Conservation (phyloP, 2,888 invertebrate genomes). For the Nasonovia ribisnigri region DNA sequence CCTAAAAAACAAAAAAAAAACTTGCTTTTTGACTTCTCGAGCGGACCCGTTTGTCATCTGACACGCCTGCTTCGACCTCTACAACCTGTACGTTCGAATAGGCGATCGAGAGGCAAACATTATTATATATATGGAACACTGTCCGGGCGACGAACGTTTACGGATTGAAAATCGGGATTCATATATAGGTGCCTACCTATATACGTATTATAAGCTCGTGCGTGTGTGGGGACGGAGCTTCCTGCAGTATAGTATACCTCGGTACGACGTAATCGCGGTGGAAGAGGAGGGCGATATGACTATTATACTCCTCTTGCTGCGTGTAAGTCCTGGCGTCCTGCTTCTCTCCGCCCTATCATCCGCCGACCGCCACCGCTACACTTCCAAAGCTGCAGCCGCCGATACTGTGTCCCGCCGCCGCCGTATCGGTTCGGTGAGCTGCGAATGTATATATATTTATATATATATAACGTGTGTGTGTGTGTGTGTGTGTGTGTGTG, state of each 20-base stretch:
- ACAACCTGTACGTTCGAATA: background rate
- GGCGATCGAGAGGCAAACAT: background rate
- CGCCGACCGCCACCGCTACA: background rate
- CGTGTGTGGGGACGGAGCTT: background rate
- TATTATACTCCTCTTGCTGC: constrained; percentile 50
- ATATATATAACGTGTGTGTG: background rate
- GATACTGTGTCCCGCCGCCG: constrained; percentile 44
- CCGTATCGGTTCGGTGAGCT: constrained; percentile 64
- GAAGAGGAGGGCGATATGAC: constrained; percentile 55
- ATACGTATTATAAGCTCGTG: background rate
- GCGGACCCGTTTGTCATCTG: background rate
- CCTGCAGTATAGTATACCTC: background rate
- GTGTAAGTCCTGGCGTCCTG: background rate
- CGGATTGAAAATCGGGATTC: constrained; percentile 18
- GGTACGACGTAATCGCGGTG: background rate
- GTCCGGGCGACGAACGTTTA: constrained; percentile 8
- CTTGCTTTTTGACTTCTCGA: background rate
- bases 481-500: background rate
- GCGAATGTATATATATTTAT: constrained; percentile 31
- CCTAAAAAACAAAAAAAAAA: background rate
- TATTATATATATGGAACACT: background rate
- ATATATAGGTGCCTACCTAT: background rate
- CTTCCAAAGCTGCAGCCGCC: constrained; percentile 16
- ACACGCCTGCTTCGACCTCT: background rate
- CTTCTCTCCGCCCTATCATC: background rate